Percentiles rank a stretch among this genome's conserved stretches.
Conservation (phyloP, 2,797 vertebrate genomes). For the Silurus lanzhouensis region DNA sequence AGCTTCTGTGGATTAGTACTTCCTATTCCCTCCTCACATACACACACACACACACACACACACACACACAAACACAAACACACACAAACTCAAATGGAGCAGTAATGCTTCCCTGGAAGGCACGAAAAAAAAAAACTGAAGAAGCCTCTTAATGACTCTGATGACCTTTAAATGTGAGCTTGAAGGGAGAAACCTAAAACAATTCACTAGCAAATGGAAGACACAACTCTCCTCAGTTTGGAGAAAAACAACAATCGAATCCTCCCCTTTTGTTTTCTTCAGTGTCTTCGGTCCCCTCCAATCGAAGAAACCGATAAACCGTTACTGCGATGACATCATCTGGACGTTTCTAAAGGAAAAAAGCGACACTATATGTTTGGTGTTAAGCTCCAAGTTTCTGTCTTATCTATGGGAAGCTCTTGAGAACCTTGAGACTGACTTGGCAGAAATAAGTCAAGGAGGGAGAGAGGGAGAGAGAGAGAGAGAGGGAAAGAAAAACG, state of each 20-base stretch:
- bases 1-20: slow-evolving; percentile 50
- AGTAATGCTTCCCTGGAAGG: not conserved
- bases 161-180: not conserved
- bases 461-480: slow-evolving; percentile 48
- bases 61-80: not conserved
- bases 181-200: not conserved
- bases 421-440: slow-evolving; percentile 20
- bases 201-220: not conserved
- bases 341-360: not conserved
- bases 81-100: not conserved
- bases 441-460: slow-evolving; percentile 46
- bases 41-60: slow-evolving; percentile 4
- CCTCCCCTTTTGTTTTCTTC: not conserved
- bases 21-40: slow-evolving; percentile 21
- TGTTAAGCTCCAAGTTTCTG: not conserved
- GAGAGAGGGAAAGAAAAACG: slow-evolving; percentile 36
- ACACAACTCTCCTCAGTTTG: not conserved
- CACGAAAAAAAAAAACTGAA: not conserved
- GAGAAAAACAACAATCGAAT: not conserved
- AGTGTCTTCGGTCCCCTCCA: not conserved
- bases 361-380: not conserved
- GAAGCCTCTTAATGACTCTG: not conserved
- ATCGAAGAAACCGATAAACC: too few species aligned
- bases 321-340: not conserved
- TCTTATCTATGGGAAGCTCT: slow-evolving; percentile 9